Evolutionary conservation across 1,140 invertebrate genomes (phyloP).

Genomic region (Heliconius melpomene): DNA sequence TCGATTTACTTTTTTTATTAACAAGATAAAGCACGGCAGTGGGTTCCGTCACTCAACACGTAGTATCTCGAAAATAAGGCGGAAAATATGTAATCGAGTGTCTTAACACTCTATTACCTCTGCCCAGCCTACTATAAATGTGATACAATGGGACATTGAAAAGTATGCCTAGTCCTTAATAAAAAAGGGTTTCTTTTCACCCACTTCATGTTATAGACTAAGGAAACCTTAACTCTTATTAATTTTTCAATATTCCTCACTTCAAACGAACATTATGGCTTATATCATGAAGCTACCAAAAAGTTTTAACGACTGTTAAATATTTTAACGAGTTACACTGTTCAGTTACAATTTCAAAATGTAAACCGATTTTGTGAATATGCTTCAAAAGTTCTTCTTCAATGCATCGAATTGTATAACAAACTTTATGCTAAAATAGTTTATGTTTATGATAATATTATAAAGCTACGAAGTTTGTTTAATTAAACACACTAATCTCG

Average conservation of each 20-base stretch:
- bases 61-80: no score
- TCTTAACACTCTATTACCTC: no score
- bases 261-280: not conserved
- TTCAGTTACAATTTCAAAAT: conserved; percentile 4
- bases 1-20: no score
- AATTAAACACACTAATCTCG: not conserved
- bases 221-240: not conserved
- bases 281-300: not conserved
- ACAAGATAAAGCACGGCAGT: no score
- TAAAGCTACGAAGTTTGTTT: not conserved
- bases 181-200: not conserved
- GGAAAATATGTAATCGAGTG: no score
- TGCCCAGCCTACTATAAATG: no score
- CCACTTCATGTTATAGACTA: not conserved
- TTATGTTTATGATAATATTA: not conserved
- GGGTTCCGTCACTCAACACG: no score
- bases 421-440: not conserved
- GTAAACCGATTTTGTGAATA: not conserved
- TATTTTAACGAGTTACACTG: conserved; percentile 11
- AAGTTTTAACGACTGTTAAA: conserved; percentile 6
- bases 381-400: not conserved
- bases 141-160: no score
- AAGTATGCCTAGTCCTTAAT: no score
- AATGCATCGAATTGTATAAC: not conserved
- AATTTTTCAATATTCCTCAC: not conserved